phyloP scores from a whole-genome alignment of 2,113 vertebrate genomes.

The Tylochromis polylepis region DNA sequence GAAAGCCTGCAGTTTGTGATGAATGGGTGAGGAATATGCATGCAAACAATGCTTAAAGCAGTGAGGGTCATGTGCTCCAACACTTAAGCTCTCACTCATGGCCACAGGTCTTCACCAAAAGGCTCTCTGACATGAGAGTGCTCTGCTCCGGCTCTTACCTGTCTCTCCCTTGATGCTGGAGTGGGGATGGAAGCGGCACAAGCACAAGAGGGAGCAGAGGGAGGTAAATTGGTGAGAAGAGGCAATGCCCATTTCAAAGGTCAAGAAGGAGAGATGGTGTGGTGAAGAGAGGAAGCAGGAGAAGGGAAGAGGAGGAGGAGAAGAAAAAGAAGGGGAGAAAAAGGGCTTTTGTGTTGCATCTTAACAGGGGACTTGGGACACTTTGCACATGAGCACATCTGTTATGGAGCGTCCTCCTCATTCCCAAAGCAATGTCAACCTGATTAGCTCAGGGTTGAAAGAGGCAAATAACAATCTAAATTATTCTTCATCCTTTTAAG shows the following conservation, averaged over 20 bases:
- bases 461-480: constrained; percentile 72
- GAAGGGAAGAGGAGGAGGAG: not conserved
- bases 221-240: constrained; percentile 67
- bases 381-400: constrained; percentile 71
- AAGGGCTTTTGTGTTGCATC: constrained; percentile 43
- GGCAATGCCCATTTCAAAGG: constrained; percentile 69
- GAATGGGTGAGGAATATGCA: constrained; percentile 85
- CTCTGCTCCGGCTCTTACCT: constrained; percentile 61
- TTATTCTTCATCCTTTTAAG: constrained; percentile 77
- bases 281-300: constrained; percentile 45
- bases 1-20: constrained; percentile 78
- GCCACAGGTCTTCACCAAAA: constrained; percentile 55
- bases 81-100: constrained; percentile 40
- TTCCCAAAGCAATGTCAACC: constrained; percentile 75
- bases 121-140: constrained; percentile 76
- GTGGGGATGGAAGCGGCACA: constrained; percentile 48
- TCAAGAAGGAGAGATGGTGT: constrained; percentile 67
- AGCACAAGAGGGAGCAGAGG: constrained; percentile 58
- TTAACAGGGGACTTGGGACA: constrained; percentile 52
- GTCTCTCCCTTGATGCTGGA: constrained; percentile 57
- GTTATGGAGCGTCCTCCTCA: constrained; percentile 52
- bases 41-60: constrained; percentile 88
- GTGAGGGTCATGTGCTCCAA: constrained; percentile 26
- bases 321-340: not conserved
- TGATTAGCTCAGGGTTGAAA: constrained; percentile 72